Evolutionary conservation across 2,113 vertebrate species (phyloP), one percentile per base, ranked within the genome.

Genomic region (Ranitomeya imitator): DNA sequence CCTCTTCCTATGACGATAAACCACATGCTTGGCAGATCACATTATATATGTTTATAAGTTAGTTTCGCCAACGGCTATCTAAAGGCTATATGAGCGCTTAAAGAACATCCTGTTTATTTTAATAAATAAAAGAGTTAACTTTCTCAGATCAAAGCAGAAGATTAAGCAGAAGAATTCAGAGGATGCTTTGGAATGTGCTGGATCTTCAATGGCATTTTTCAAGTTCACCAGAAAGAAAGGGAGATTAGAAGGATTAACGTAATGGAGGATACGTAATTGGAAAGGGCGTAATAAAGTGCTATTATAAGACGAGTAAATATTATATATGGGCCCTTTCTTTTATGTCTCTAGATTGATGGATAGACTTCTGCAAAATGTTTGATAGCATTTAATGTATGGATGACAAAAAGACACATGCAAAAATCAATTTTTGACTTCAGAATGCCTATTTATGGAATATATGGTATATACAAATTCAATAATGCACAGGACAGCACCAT

Each of bases 141-240:
- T 31, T 63, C 59, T 21, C 23, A 82, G 26, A 82, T 82, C 59
- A 82, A 82, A 82, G 79, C 10, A 6, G 8, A 45, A 37, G 79
- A 82, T 63, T 63, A 63, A 82, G 15, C 16, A 45, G 15, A 82
- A 57, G 52, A 79, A 79, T 79, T 79, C 52, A 12, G 52, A 19
- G 12, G 55, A 59, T 61, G 57, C 79, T 12, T 5, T 12, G 59
- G 79, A 82, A 82, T 82, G 57, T 45, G 79, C 8, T 21, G 4
- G 79, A 45, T 37, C 59, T 26, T 82, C 79, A 45, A 61, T 61
- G n/a, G 16, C 18, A 60, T 82, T 63, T 19, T 61, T 82, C n/a
- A 37, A 60, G 26, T 31, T 23, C 79, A 19, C 14, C 23, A 37
- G 2, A 10, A 82, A 63, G 4, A 37, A 37, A 26, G 57, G 14